Conservation (phyloP, 1,140 invertebrate species). For the Probaryconus sp. region DNA sequence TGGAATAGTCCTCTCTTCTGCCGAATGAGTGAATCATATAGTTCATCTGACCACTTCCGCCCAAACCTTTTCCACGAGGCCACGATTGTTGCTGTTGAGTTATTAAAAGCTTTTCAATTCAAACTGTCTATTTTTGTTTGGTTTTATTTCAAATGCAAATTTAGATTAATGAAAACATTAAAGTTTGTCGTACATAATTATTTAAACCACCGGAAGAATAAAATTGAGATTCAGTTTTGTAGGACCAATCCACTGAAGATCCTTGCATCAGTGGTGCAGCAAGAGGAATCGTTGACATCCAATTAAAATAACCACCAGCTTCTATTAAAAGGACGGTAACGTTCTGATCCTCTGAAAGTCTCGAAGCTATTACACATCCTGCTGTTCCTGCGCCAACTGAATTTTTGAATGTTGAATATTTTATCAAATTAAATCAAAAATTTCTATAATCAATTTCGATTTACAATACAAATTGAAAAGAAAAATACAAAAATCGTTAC, state of each 20-base stretch:
- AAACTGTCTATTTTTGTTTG: no score
- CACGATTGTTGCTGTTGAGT: constrained; percentile 81
- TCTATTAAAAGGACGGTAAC: constrained; percentile 83
- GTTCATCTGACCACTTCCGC: constrained; percentile 85
- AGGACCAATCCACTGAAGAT: constrained; percentile 82
- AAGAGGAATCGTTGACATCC: constrained; percentile 81
- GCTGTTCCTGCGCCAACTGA: constrained; percentile 89
- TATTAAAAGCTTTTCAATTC: no score
- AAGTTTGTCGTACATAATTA: constrained; percentile 77
- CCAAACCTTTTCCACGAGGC: constrained; percentile 84
- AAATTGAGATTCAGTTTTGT: constrained; percentile 81
- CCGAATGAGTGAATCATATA: constrained; percentile 84
- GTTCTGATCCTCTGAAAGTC: constrained; percentile 81
- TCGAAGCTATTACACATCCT: constrained; percentile 86
- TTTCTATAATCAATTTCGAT: no score
- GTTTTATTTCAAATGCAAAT: no score
- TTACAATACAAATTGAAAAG: no score
- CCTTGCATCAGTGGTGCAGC: constrained; percentile 83
- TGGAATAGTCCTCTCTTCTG: constrained; percentile 80
- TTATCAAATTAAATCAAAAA: neutral
- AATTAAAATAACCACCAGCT: constrained; percentile 83
- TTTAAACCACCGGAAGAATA: constrained; percentile 82
- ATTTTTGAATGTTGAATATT: no score
- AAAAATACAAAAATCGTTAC: no score
- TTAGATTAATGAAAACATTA: constrained; percentile 15